Conservation (phyloP, 2,113 vertebrate genomes). For the Cavia aperea region DNA sequence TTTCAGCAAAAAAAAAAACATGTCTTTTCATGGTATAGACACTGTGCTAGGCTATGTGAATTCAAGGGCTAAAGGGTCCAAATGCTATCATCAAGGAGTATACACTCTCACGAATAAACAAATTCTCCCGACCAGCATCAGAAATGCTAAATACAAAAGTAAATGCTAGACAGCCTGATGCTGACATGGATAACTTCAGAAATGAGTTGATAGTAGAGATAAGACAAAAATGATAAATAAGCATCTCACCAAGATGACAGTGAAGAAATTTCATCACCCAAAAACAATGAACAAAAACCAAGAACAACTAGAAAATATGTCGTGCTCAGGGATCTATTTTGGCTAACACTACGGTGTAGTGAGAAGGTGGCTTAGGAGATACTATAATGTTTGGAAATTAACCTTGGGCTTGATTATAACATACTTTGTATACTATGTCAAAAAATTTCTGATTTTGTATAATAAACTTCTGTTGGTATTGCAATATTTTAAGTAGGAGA, state of each 20-base stretch:
- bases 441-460: not conserved
- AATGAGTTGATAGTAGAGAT: not conserved
- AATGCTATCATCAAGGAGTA: not conserved
- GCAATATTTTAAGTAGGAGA: not conserved
- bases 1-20: conserved; percentile 10
- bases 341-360: not conserved
- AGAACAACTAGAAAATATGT: not conserved
- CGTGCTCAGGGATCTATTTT: not conserved
- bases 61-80: not conserved
- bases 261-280: not conserved
- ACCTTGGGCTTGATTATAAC: not conserved
- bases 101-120: not conserved
- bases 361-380: not conserved
- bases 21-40: not conserved
- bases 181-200: not conserved
- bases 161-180: not conserved
- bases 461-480: not conserved
- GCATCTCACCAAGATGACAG: not conserved
- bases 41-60: not conserved
- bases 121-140: not conserved
- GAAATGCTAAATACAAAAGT: not conserved
- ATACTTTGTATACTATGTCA: not conserved
- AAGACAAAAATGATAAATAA: not conserved
- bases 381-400: conserved; percentile 18
- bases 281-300: not conserved